Evolutionary conservation across 2,113 vertebrate genomes (phyloP).

Genomic region (Amazona vittata): DNA sequence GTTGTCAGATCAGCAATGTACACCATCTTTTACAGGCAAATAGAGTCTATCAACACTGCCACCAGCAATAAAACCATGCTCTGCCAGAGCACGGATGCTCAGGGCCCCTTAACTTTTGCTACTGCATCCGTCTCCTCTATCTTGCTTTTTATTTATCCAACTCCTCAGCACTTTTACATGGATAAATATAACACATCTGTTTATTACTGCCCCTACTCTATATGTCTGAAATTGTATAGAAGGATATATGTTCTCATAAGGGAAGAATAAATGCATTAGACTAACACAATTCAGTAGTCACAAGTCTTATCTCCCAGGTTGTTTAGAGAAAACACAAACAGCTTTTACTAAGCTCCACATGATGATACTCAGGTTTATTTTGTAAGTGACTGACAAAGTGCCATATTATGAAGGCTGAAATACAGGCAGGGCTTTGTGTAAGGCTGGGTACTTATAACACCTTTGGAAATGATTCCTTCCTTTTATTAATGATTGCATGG

Average conservation of each 20-base stretch:
- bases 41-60: not conserved
- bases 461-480: not conserved
- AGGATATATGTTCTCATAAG: not conserved
- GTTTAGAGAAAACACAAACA: not conserved
- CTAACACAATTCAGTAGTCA: not conserved
- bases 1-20: constrained; percentile 11
- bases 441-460: not conserved
- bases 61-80: not conserved
- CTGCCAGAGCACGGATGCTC: not conserved
- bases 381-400: not conserved
- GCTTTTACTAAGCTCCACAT: not conserved
- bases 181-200: not conserved
- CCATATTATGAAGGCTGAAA: not conserved
- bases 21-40: constrained; percentile 11
- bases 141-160: not conserved
- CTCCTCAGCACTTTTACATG: not conserved
- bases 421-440: not conserved
- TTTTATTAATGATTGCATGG: not conserved
- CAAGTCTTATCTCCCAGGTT: not conserved
- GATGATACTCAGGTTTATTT: not conserved
- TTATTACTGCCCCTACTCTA: not conserved
- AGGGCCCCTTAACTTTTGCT: not conserved
- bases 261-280: not conserved
- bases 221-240: not conserved
- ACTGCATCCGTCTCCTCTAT: not conserved